Evolutionary conservation across 1,140 invertebrate genomes (phyloP), one percentile per base, ranked within the genome.

Genomic region (Fragariocoptes setiger): DNA sequence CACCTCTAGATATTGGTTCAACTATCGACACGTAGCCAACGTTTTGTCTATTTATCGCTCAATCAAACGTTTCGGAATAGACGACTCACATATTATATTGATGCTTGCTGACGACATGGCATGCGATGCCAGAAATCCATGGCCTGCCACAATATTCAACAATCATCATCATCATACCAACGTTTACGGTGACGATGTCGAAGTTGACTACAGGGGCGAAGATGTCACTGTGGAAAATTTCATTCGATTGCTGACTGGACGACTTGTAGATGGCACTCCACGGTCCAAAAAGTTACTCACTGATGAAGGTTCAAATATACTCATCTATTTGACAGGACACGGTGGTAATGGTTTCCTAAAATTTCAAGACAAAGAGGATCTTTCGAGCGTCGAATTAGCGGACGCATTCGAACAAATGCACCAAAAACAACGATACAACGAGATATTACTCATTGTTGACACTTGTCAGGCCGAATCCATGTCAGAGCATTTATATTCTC

Each of bases 401-500:
- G 86, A 99, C 69, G 88, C 90, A 20, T 68, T 99, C 45, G 83
- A 99, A 56, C 88, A 97, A 61, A 99, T 99, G 92, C 92, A 83
- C 77, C 80, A 95, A 52, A 94, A 94, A 55, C 69, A 16, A 20
- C 42, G 80, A 25, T 99, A 97, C 55, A 78, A 95, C 63, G 86
- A 99, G 61, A 72, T 97, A 47, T 77, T 99, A 47, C 88, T 94
- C 52, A 90, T 99, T 63, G 82, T 95, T 46, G 92, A 99, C 56
- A 97, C 90, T 19, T 99, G 92, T 53, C 90, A 97, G 62, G 88
- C 88, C 17, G 85, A 86, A 41, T 95, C 88, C 1, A 86, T 99
- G 74, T 95, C 88, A 59, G 74, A 86, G 52, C 78, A 78, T 50
- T 85, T 99, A 56, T 92, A 90, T 56, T 95, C 88, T 12, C 90